Evolutionary conservation across 2,888 invertebrate species (phyloP).

Genomic region (Leptothorax acervorum): DNA sequence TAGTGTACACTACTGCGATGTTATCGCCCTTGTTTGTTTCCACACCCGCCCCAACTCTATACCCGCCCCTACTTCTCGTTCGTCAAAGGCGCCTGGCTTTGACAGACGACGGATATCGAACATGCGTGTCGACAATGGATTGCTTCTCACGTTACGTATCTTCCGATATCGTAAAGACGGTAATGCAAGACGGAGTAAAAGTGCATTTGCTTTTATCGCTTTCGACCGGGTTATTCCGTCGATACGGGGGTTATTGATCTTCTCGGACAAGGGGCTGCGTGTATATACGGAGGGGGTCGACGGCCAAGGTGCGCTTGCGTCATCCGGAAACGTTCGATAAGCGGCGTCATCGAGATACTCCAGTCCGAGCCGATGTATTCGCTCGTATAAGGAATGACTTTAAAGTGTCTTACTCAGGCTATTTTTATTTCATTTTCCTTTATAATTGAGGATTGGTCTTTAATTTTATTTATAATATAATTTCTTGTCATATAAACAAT

Average conservation of each 20-base stretch:
- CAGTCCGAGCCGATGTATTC: neutral
- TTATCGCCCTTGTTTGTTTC: conserved; percentile 54
- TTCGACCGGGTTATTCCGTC: conserved; percentile 50
- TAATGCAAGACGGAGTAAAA: neutral
- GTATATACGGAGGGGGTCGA: conserved; percentile 56
- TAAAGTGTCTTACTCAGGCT: neutral
- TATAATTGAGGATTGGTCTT: neutral
- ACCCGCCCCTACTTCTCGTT: conserved; percentile 57
- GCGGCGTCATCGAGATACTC: conserved; percentile 20
- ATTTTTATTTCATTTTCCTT: neutral
- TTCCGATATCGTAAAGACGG: neutral
- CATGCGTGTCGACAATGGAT: conserved; percentile 18
- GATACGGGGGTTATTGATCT: conserved; percentile 77
- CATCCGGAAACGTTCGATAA: conserved; percentile 69
- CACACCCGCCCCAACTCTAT: conserved; percentile 49
- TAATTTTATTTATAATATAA: neutral
- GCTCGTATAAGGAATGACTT: neutral
- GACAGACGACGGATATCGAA: conserved; percentile 49
- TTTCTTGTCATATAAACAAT: neutral
- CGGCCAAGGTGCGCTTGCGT: conserved; percentile 74
- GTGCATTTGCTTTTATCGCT: conserved; percentile 19
- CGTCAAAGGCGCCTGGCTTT: conserved; percentile 52
- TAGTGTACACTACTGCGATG: conserved; percentile 62
- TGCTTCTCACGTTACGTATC: neutral
- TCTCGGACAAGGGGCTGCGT: conserved; percentile 61